phyloP scores from a whole-genome alignment of 2,113 vertebrate species.

The Etia nguti region DNA sequence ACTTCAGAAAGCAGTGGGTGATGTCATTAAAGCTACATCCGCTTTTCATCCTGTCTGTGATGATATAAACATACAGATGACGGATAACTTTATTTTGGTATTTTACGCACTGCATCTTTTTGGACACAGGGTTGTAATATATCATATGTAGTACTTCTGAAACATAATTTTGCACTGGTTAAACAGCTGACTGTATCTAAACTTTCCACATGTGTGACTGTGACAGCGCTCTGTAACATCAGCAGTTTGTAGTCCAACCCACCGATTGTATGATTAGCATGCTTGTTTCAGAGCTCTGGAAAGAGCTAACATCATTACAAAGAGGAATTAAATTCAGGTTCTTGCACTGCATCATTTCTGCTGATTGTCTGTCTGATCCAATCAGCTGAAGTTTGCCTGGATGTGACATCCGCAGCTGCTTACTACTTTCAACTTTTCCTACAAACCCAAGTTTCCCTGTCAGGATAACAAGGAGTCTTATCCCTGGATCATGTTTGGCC shows the following conservation, averaged over 20 bases:
- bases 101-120: not conserved
- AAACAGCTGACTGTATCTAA: not conserved
- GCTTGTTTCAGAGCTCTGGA: conserved; percentile 1
- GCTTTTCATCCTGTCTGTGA: not conserved
- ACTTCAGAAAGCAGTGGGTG: not conserved
- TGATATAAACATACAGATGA: not conserved
- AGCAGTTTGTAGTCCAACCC: not conserved
- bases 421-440: not conserved
- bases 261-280: not conserved
- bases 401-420: not conserved
- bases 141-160: not conserved
- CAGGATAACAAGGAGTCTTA: not conserved
- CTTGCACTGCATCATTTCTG: not conserved
- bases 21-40: not conserved
- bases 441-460: not conserved
- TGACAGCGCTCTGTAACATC: not conserved
- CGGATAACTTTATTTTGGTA: not conserved
- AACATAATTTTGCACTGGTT: not conserved
- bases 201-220: not conserved
- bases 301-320: not conserved
- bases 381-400: not conserved
- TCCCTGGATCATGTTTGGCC: not conserved
- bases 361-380: not conserved
- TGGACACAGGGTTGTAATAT: not conserved
- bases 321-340: not conserved